Percentiles rank a stretch among this genome's conserved stretches.
Evolutionary conservation across 2,888 invertebrate genomes (phyloP).

Genomic region (Craniophora ligustri): DNA sequence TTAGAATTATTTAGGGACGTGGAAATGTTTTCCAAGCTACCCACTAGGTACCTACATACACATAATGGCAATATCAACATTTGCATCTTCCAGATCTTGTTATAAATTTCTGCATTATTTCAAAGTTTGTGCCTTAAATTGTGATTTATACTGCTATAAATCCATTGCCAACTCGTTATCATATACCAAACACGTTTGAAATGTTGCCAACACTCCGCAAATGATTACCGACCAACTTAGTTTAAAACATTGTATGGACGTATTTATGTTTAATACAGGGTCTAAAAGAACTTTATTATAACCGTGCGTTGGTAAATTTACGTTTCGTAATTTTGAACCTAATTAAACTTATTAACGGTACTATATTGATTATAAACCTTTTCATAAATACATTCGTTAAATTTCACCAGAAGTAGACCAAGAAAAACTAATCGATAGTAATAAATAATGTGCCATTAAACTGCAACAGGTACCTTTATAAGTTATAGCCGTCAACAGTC

Average conservation of each 20-base stretch:
- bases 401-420: no score
- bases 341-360: no score
- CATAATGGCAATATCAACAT: background rate
- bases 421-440: background rate
- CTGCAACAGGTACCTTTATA: background rate
- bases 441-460: background rate
- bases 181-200: slow-evolving; percentile 79
- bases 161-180: slow-evolving; percentile 76
- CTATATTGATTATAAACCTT: no score
- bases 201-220: slow-evolving; percentile 78
- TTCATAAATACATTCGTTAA: no score
- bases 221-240: slow-evolving; percentile 61
- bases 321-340: background rate
- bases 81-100: slow-evolving; percentile 19
- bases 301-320: slow-evolving; percentile 1
- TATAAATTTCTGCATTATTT: slow-evolving; percentile 62
- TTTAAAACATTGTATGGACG: slow-evolving; percentile 28
- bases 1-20: no score
- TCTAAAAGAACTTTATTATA: slow-evolving; percentile 12
- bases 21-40: background rate
- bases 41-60: background rate
- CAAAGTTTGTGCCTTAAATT: slow-evolving; percentile 70
- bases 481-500: background rate
- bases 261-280: slow-evolving; percentile 22
- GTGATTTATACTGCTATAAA: slow-evolving; percentile 81